phyloP scores from a whole-genome alignment of 2,113 vertebrate species.

The Sula dactylatra region DNA sequence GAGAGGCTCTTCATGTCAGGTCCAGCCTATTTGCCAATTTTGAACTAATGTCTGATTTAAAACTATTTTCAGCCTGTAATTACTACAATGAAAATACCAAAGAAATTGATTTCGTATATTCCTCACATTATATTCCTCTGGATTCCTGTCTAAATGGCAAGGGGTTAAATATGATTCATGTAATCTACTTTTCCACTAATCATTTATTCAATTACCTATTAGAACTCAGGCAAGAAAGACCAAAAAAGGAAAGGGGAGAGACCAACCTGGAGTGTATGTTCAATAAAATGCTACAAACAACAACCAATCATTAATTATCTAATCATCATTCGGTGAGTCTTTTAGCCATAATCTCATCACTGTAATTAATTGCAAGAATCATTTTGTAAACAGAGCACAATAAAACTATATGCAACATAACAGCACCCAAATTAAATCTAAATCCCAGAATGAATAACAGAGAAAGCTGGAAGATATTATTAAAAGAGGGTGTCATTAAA shows the following conservation, averaged over 20 bases:
- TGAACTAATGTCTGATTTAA: slow-evolving; percentile 11
- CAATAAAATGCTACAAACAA: slow-evolving; percentile 30
- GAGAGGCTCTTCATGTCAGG: background rate
- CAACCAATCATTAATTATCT: slow-evolving; percentile 54
- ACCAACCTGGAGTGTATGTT: background rate
- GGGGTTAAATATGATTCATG: slow-evolving; percentile 63
- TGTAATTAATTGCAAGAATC: slow-evolving; percentile 58
- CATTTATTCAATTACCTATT: slow-evolving; percentile 64
- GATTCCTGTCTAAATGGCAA: slow-evolving; percentile 17
- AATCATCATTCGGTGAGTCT: slow-evolving; percentile 41
- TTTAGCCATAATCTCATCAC: slow-evolving; percentile 42
- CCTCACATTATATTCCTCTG: background rate
- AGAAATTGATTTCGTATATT: slow-evolving; percentile 42
- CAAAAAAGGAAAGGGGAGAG: slow-evolving; percentile 36
- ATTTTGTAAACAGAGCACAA: slow-evolving; percentile 47
- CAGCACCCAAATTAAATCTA: slow-evolving; percentile 64
- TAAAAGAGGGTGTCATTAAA: background rate
- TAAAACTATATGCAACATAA: slow-evolving; percentile 49
- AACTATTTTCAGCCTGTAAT: slow-evolving; percentile 51
- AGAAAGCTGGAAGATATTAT: slow-evolving; percentile 32
- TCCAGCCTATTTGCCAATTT: slow-evolving; percentile 1
- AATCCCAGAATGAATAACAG: slow-evolving; percentile 53
- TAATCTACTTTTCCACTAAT: slow-evolving; percentile 56
- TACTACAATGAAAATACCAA: slow-evolving; percentile 45
- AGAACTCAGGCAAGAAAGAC: slow-evolving; percentile 28